Conservation (phyloP, 2,888 invertebrate species). For the Euzophera pinguis region DNA sequence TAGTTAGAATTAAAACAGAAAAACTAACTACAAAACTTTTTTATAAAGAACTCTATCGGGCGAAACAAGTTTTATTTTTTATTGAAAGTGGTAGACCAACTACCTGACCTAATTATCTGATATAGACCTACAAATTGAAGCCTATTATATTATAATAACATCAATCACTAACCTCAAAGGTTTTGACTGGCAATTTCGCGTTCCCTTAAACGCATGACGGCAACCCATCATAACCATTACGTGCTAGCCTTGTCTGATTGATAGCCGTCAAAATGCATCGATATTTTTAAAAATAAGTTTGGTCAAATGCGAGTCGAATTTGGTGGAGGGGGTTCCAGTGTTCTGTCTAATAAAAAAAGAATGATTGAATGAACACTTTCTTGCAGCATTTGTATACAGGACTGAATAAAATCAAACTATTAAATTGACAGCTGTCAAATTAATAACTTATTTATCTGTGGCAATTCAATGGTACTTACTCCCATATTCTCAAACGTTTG, state of each 20-base stretch:
- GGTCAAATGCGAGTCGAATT: not conserved
- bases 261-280: conserved; percentile 15
- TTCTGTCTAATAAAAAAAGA: not conserved
- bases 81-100: not conserved
- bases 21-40: too few relatives aligned
- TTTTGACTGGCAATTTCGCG: not conserved
- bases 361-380: too few relatives aligned
- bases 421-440: too few relatives aligned
- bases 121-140: not conserved
- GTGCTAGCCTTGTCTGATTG: conserved; percentile 5
- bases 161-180: not conserved
- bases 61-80: not conserved
- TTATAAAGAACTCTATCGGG: too few relatives aligned
- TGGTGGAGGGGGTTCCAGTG: not conserved
- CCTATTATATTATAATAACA: conserved; percentile 7
- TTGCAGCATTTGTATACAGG: too few relatives aligned
- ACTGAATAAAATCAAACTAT: too few relatives aligned
- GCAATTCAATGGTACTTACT: too few relatives aligned
- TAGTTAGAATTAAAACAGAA: too few relatives aligned
- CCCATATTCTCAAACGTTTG: too few relatives aligned
- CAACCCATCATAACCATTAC: conserved; percentile 8
- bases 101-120: conserved; percentile 2
- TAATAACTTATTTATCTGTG: too few relatives aligned
- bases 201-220: conserved; percentile 5
- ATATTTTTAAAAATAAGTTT: conserved; percentile 6